These are phyloP conservation scores for Malurus leucopterus DNA, from an alignment of 2,797 vertebrate genomes.

Conservation along the genomic window DNA sequence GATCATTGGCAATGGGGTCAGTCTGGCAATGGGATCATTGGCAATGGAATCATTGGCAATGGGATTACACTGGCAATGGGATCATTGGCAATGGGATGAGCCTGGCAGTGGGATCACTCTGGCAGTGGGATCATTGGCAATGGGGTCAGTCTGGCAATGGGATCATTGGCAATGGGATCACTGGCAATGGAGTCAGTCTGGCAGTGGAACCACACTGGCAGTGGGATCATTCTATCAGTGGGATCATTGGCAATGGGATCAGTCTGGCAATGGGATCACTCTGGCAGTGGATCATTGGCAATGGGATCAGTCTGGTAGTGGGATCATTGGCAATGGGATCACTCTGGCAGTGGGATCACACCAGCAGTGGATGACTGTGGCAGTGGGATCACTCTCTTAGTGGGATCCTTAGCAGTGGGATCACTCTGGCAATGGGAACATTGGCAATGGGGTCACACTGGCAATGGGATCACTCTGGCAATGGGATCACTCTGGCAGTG, in stretches of 20 bases:
- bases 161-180: background rate
- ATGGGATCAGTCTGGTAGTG: no score
- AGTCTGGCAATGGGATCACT: background rate
- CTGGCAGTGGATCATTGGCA: background rate
- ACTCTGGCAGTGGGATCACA: background rate
- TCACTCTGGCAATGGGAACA: no score
- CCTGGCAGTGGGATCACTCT: background rate
- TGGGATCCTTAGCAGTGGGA: background rate
- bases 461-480: no score
- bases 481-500: background rate
- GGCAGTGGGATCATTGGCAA: background rate
- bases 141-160: no score
- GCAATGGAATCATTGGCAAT: no score
- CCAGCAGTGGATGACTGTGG: background rate
- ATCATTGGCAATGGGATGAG: background rate
- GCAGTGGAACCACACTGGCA: no score
- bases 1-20: background rate
- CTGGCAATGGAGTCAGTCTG: no score
- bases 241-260: background rate
- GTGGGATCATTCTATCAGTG: background rate
- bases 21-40: background rate
- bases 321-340: background rate
- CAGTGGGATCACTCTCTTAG: background rate
- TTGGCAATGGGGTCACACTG: no score
- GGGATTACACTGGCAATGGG: background rate